These are phyloP conservation scores for Volucella inanis DNA, from an alignment of 2,888 invertebrate genomes.

Conservation along the genomic window DNA sequence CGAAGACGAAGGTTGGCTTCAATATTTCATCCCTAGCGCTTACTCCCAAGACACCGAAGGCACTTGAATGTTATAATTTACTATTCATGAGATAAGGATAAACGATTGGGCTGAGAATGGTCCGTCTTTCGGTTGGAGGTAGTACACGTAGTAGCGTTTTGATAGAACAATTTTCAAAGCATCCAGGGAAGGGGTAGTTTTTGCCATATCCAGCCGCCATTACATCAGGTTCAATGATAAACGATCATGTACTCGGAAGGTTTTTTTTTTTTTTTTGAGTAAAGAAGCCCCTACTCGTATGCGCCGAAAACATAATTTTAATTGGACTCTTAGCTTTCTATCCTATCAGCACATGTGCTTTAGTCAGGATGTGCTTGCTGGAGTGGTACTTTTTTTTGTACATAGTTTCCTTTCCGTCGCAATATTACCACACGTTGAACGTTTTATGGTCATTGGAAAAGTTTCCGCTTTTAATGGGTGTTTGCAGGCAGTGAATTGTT, in stretches of 20 bases:
- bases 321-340: conserved; percentile 52
- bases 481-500: conserved; percentile 29
- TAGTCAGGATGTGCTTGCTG: conserved; percentile 7
- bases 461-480: conserved; percentile 58
- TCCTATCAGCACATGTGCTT: conserved; percentile 57
- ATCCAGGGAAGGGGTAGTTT: conserved; percentile 1
- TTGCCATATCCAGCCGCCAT: conserved; percentile 3
- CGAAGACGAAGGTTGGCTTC: conserved; percentile 63
- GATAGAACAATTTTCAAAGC: conserved; percentile 46
- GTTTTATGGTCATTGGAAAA: conserved; percentile 63
- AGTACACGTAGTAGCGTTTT: conserved; percentile 26
- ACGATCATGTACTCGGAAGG: conserved; percentile 53
- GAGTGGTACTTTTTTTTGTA: not conserved
- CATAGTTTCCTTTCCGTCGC: not conserved
- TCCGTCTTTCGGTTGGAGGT: not conserved
- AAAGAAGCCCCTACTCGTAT: not conserved
- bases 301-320: conserved; percentile 56
- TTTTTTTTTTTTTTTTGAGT: not conserved
- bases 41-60: conserved; percentile 31
- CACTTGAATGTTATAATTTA: conserved; percentile 70
- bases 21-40: conserved; percentile 63
- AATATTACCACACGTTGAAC: conserved; percentile 53
- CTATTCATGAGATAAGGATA: conserved; percentile 73
- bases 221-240: conserved; percentile 51
- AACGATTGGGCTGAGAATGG: conserved; percentile 39